Conservation (phyloP, 2,888 invertebrate genomes). For the Phalera bucephala region DNA sequence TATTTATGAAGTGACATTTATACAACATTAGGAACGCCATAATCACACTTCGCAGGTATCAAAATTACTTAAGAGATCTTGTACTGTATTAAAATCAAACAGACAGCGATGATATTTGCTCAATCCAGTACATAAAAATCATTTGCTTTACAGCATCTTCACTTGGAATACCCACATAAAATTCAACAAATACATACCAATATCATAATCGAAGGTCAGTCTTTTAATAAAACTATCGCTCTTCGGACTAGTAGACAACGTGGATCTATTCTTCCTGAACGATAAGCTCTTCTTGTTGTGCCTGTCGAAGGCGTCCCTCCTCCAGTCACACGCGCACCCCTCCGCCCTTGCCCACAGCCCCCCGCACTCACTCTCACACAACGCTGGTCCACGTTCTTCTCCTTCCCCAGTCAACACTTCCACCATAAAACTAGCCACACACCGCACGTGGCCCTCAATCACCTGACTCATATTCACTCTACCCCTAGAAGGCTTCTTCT, state of each 20-base stretch:
- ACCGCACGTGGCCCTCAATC: slow-evolving; percentile 65
- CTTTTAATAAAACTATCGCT: slow-evolving; percentile 62
- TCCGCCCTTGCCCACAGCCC: slow-evolving; percentile 82
- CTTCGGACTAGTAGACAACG: slow-evolving; percentile 71
- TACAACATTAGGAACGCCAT: too few relatives aligned
- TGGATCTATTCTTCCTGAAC: slow-evolving; percentile 79
- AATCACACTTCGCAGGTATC: too few relatives aligned
- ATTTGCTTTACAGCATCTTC: too few relatives aligned
- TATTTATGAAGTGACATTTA: too few relatives aligned
- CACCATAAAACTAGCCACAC: slow-evolving; percentile 69
- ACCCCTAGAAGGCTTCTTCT: slow-evolving; percentile 60
- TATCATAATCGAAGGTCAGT: slow-evolving; percentile 75
- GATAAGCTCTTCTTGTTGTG: slow-evolving; percentile 78
- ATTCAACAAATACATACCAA: slow-evolving; percentile 70
- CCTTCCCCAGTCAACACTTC: slow-evolving; percentile 64
- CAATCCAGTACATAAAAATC: too few relatives aligned
- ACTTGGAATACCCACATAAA: too few relatives aligned
- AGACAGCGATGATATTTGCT: too few relatives aligned
- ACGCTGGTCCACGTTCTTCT: slow-evolving; percentile 67
- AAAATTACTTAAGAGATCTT: too few relatives aligned
- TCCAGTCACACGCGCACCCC: slow-evolving; percentile 86
- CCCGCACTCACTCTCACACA: slow-evolving; percentile 82
- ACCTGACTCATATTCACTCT: slow-evolving; percentile 56
- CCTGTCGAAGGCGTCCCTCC: slow-evolving; percentile 74
- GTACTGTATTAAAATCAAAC: too few relatives aligned